Evolutionary conservation across 2,113 vertebrate genomes (phyloP).

Genomic region (Apaloderma vittatum): DNA sequence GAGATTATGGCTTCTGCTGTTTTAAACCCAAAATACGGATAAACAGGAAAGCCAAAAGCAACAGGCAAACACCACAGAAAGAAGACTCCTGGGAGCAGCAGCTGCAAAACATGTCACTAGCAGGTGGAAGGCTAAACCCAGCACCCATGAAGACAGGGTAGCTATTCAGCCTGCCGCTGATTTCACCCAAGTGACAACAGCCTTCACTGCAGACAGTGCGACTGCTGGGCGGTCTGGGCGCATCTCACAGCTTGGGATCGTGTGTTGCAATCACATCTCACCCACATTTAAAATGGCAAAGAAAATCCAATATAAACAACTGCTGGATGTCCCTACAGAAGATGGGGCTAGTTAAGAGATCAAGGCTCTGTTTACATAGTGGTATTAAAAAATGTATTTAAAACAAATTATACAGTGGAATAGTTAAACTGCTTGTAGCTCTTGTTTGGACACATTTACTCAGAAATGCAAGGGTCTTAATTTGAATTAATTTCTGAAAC

Average conservation of each 20-base stretch:
- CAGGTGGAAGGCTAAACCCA: not conserved
- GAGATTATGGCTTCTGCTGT: not conserved
- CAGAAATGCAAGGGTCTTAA: not conserved
- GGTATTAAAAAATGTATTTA: not conserved
- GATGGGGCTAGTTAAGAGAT: not conserved
- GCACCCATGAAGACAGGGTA: accelerated
- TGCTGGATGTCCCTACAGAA: not conserved
- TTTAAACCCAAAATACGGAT: not conserved
- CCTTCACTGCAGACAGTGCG: too few species aligned
- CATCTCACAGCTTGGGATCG: not conserved
- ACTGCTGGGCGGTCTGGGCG: accelerated
- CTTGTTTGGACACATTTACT: not conserved
- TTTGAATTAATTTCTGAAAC: not conserved
- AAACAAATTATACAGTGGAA: not conserved
- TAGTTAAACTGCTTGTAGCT: not conserved
- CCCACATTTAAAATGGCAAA: not conserved
- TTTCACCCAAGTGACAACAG: accelerated
- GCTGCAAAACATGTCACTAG: too few species aligned
- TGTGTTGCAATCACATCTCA: not conserved
- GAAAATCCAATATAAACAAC: not conserved
- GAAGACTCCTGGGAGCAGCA: not conserved
- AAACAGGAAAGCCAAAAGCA: not conserved
- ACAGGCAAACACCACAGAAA: too few species aligned
- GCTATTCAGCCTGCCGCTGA: accelerated
- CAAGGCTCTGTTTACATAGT: not conserved